Evolutionary conservation across 1,140 invertebrate genomes (phyloP).

Genomic region (Protaetia brevitarsis): DNA sequence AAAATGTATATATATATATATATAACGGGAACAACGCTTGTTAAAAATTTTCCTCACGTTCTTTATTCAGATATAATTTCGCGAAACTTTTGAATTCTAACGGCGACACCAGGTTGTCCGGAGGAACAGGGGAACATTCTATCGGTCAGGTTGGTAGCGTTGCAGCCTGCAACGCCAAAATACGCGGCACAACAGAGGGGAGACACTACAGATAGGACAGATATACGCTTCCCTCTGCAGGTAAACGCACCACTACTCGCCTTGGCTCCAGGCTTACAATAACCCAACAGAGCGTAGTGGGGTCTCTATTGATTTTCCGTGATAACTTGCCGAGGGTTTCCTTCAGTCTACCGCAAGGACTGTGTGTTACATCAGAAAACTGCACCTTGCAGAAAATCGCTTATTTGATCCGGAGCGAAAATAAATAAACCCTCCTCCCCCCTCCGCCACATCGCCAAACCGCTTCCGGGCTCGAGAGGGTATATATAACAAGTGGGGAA

Average conservation of each 20-base stretch:
- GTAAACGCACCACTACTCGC: slow-evolving; percentile 9
- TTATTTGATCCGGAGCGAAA: neutral
- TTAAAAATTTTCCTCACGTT: neutral
- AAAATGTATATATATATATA: neutral
- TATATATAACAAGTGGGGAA: no score
- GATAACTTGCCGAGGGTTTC: slow-evolving; percentile 13
- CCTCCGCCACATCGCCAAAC: no score
- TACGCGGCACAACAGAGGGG: no score
- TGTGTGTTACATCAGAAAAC: slow-evolving; percentile 4
- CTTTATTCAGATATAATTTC: slow-evolving; percentile 7
- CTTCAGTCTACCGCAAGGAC: slow-evolving; percentile 4
- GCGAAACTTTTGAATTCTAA: slow-evolving; percentile 4
- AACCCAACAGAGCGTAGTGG: neutral
- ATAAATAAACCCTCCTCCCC: neutral
- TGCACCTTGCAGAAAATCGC: slow-evolving; percentile 2
- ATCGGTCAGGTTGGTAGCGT: slow-evolving; percentile 6
- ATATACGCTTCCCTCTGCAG: slow-evolving; percentile 1
- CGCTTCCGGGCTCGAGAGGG: no score
- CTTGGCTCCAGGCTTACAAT: slow-evolving; percentile 11
- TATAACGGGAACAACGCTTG: neutral
- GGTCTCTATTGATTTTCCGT: slow-evolving; percentile 15
- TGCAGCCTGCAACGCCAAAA: no score
- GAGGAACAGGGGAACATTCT: neutral
- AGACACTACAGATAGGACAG: slow-evolving; percentile 8
- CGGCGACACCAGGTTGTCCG: no score